Base-by-base conservation (phyloP, 2,113 vertebrate genomes). In the Serranochromis macrocephalus region DNA sequence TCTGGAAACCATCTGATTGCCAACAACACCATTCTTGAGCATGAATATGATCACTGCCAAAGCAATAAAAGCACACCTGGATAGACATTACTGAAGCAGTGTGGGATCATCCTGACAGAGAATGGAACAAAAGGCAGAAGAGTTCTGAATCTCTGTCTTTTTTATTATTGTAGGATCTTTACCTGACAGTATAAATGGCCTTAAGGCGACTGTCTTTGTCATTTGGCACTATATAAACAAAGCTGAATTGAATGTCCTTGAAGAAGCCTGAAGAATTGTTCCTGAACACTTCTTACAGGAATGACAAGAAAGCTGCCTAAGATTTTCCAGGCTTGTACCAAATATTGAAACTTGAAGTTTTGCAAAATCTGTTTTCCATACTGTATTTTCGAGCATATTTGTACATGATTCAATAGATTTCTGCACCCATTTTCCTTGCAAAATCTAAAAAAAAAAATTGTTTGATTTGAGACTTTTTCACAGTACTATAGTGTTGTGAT, bases 11-110 rank as follows among this genome's bases (percentile, higher is more conserved):
- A 66, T 36, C 31, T 66, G 31, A 66, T 36, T 66, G 61, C 31
- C 61, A 66, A 66, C 61, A 36, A 7, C 31, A 36, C 31, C 61
- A 12, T 66, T 66, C 61, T 66, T 66, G 7, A 66, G 31, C 4
- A 5, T 66, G 61, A n/a, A 63, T 63, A 63, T 0, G 61, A n/a
- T 36, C 31, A 0, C 31, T 36, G 3, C 17, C 61, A 66, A 36
- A 66, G 61, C 61, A 66, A 36, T 66, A 66, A 66, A 66, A 63
- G 31, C 58, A 63, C 58, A 63, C 61, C 61, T 66, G 61, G 9
- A 66, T n/a, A 66, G 61, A n/a, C 61, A 66, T 66, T 7, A 36
- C 61, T 66, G 61, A 63, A 36, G 58, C 58, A 63, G 58, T 3
- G 9, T 63, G 58, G 58, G 58, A 63, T 36, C 58, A 63, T 63